A percentile compares a stretch with the other conserved stretches of the same genome.
Conservation (phyloP, 2,797 vertebrate species). For the Phylloscopus collybita region DNA sequence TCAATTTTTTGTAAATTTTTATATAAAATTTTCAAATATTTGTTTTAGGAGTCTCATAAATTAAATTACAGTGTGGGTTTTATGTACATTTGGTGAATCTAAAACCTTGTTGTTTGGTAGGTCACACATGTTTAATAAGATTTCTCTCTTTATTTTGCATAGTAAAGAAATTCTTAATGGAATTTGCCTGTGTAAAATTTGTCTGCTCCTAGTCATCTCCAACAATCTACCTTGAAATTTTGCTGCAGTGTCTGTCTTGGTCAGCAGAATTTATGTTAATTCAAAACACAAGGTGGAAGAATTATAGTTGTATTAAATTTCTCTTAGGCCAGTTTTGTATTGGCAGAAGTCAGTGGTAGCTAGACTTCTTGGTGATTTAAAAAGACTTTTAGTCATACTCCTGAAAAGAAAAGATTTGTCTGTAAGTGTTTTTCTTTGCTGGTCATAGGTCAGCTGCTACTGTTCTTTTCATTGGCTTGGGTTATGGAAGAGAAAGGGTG, state of each 20-base stretch:
- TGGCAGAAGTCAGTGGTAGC: background rate
- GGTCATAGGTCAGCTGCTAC: accelerated
- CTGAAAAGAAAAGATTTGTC: accelerated
- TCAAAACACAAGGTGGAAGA: background rate
- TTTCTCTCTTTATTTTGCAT: background rate
- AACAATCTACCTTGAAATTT: background rate
- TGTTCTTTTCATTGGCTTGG: background rate
- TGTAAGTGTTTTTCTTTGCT: background rate
- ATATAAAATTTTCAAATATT: background rate
- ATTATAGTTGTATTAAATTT: background rate
- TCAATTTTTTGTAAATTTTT: background rate
- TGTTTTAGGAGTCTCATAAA: background rate
- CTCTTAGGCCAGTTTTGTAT: background rate
- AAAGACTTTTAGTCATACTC: background rate
- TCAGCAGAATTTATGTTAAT: background rate
- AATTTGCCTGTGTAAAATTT: background rate
- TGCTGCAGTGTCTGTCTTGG: background rate
- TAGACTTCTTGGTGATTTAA: background rate
- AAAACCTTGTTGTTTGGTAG: background rate
- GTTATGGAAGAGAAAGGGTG: background rate
- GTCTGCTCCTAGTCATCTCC: background rate
- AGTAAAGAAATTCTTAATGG: background rate
- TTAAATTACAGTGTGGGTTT: background rate
- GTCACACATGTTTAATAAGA: background rate
- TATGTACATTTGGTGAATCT: background rate